Evolutionary conservation across 1,140 invertebrate genomes (phyloP).

Genomic region (Drosophila funebris): DNA sequence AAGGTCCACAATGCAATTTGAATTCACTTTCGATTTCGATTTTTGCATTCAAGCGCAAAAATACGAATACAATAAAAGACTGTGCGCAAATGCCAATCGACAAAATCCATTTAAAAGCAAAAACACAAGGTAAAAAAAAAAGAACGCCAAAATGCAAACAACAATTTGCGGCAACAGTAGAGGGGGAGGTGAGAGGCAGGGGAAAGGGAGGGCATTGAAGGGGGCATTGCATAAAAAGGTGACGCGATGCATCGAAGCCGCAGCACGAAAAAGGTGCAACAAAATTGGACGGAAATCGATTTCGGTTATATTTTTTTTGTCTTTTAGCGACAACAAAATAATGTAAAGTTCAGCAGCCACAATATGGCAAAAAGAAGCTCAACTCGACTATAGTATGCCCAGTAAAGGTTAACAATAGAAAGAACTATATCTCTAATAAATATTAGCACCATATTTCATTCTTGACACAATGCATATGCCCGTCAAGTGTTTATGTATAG

Average conservation of each 20-base stretch:
- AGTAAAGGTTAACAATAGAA: too few relatives aligned
- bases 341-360: background rate
- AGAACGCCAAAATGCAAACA: slow-evolving; percentile 29
- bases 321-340: slow-evolving; percentile 3
- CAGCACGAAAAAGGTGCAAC: slow-evolving; percentile 41
- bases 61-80: slow-evolving; percentile 14
- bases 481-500: background rate
- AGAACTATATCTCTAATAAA: too few relatives aligned
- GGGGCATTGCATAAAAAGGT: slow-evolving; percentile 38
- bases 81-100: slow-evolving; percentile 36
- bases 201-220: background rate
- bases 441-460: too few relatives aligned
- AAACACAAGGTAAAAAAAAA: background rate
- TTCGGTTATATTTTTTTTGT: slow-evolving; percentile 34
- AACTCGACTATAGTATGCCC: background rate
- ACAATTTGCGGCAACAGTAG: slow-evolving; percentile 1
- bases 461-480: background rate
- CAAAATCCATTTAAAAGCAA: slow-evolving; percentile 38
- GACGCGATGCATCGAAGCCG: slow-evolving; percentile 38
- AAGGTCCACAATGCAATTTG: slow-evolving; percentile 43
- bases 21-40: slow-evolving; percentile 58
- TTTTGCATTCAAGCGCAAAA: slow-evolving; percentile 20
- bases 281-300: slow-evolving; percentile 49
- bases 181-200: background rate
- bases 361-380: background rate